Evolutionary conservation across 2,797 vertebrate genomes (phyloP).

Genomic region (Neopelma chrysocephalum): DNA sequence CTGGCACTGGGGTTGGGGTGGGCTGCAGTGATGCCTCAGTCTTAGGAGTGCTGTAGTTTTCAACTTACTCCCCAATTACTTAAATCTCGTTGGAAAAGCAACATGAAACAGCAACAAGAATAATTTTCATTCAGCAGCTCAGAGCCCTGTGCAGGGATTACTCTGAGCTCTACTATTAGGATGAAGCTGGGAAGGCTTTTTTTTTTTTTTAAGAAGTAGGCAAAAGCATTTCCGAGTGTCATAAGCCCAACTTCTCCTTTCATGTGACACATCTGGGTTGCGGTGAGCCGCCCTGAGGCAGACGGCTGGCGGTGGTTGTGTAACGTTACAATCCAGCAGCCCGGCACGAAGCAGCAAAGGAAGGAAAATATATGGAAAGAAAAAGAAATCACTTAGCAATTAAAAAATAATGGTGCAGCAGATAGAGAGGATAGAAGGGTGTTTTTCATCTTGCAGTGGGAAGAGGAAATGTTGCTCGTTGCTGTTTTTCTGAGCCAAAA

Average conservation of each 20-base stretch:
- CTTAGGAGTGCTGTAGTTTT: neutral
- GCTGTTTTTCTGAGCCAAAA: neutral
- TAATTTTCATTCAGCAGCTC: neutral
- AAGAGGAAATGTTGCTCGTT: neutral
- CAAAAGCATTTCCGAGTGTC: conserved; percentile 20
- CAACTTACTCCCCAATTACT: neutral
- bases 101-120: neutral
- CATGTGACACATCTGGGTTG: conserved; percentile 66
- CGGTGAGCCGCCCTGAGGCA: neutral
- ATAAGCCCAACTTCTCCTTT: neutral
- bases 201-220: neutral
- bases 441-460: neutral
- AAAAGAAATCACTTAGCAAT: neutral
- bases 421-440: neutral
- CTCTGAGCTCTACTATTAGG: neutral
- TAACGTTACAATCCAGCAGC: neutral
- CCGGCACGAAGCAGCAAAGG: neutral
- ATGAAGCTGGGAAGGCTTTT: neutral
- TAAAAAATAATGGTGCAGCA: neutral
- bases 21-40: neutral
- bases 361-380: neutral
- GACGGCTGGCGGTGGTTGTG: neutral
- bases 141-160: neutral
- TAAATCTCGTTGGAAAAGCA: neutral
- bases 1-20: neutral